Conservation (phyloP, 2,113 vertebrate genomes). For the Oxyura jamaicensis region DNA sequence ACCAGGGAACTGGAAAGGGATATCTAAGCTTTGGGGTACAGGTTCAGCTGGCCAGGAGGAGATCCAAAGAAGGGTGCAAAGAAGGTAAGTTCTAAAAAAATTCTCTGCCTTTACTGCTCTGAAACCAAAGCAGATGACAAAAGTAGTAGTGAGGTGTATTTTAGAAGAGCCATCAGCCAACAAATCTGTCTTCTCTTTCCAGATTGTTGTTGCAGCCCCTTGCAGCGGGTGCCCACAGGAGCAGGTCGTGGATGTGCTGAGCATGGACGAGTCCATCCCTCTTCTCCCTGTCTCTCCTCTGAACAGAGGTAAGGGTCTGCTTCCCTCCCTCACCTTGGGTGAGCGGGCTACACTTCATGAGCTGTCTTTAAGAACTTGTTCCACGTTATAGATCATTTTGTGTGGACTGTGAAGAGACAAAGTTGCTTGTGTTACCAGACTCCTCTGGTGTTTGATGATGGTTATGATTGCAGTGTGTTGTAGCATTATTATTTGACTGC, state of each 20-base stretch:
- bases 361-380: neutral
- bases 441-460: neutral
- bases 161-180: neutral
- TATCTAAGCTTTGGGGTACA: neutral
- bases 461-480: neutral
- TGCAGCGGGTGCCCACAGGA: rapidly evolving
- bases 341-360: neutral
- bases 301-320: neutral
- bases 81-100: neutral
- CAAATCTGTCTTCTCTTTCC: neutral
- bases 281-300: neutral
- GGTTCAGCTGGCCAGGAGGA: neutral
- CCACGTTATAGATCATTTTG: neutral
- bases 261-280: neutral
- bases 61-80: neutral
- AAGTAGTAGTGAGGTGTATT: neutral
- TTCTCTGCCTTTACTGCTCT: neutral
- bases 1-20: neutral
- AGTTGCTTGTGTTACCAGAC: neutral
- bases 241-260: neutral
- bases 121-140: neutral
- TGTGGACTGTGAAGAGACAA: neutral
- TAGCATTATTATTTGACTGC: constrained; percentile 10
- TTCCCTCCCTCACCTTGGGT: rapidly evolving
- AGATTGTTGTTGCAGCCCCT: neutral